Base-by-base conservation (phyloP, 1,140 invertebrate species). In the Stegodyphus mimosarum region DNA sequence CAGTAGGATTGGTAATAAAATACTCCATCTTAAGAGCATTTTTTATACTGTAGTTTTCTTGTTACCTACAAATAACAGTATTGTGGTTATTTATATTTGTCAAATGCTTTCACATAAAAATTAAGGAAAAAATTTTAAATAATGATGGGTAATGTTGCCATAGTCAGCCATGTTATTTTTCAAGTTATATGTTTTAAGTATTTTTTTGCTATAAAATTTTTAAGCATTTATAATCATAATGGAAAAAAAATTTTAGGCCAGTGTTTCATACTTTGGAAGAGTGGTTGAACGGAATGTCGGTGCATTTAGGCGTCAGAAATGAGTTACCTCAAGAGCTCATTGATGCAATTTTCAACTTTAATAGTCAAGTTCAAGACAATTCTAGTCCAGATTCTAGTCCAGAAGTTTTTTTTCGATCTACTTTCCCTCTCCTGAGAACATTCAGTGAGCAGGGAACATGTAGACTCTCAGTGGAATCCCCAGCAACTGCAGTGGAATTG, bases 191-290 rank as follows among this genome's bases (percentile, higher is more conserved):
- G 10, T 60, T 60, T 60, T 60, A 60, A 60, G 1, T 60, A 11
- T 11, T 11, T 60, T 60, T 60, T 2, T 11, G 15, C 9, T 11
- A 10, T 60, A 60, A 15, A 60, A 60, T 60, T 60, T 60, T 11
- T 11, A 11, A 67, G 9, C 4, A 15, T 60, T 60, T 15, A 2
- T 60, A 60, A 15, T 11, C 9, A 15, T 11, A 11, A 60, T 74
- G 74, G 80, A 89, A 33, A 33, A n/a, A 33, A 33, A 33, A 33
- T 70, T 86, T n/a, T 85, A 94, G 95, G 88, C 95, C 96, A 0
- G 93, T 95, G 0, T 96, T 96, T 90, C 95, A 96, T 89, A 92
- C 95, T 15, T 93, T 96, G 89, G 93, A 96, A 90, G 92, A 94
- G 2, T 96, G 95, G 96, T 89, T 96, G 33, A 94, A 95, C 89